Evolutionary conservation across 2,888 invertebrate species (phyloP), one percentile per base, ranked within the genome.

Genomic region (Archips crataeganus): DNA sequence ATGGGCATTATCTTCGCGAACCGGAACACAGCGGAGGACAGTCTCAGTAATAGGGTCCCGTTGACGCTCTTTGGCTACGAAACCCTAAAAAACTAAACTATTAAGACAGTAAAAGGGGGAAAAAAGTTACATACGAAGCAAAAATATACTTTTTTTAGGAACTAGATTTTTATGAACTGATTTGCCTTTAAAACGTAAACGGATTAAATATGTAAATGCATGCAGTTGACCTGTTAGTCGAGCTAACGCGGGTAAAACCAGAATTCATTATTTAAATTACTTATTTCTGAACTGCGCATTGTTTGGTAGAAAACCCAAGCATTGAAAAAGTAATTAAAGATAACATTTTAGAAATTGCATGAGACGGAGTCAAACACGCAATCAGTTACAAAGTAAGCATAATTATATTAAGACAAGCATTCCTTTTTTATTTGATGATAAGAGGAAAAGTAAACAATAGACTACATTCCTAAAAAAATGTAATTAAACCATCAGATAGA

Each of bases 161-260:
- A 5, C 13, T 49, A 49, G n/a, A n/a, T 5, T n/a, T 47, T 49
- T 49, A 49, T 5, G 13, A 49, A 49, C n/a, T 49, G 49, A n/a
- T 49, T 49, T 54, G 51, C 51, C 51, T 54, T 54, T 32, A 57
- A 54, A 51, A 51, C 23, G 54, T 23, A 54, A 54, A 23, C 8
- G 9, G 9, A 54, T 54, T 45, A 11, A 45, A 1, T 54, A 54
- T 54, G 15, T 9, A 23, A 54, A 54, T 57, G 9, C 23, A 54
- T 54, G 5, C 57, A 57, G 57, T 57, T 11, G 2, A 57, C 51
- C 3, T 57, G 57, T 11, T 11, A 32, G 32, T 11, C 51, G 3
- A 32, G 11, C 11, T 32, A 57, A 57, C 8, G 4, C 51, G 10
- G 57, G 32, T 32, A 57, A 57, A 57, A 23, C 57, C 57, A 9